Conservation (phyloP, 2,797 vertebrate genomes). For the Pitangus sulphuratus region DNA sequence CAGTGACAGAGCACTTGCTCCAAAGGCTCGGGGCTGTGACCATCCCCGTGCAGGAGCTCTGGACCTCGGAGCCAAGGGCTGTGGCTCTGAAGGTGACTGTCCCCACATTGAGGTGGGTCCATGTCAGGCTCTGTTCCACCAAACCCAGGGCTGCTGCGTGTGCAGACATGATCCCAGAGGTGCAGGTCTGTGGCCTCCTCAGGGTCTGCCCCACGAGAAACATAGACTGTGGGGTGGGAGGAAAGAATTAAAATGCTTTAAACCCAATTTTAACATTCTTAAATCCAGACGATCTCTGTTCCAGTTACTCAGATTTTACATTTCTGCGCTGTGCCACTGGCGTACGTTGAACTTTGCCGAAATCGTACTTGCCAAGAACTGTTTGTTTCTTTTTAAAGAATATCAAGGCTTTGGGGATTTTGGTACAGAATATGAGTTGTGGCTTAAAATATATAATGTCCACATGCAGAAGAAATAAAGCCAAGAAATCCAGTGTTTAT, state of each 20-base stretch:
- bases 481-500: neutral
- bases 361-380: neutral
- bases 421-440: neutral
- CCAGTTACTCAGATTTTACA: neutral
- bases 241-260: neutral
- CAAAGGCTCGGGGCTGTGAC: neutral
- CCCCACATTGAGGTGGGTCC: rapidly evolving
- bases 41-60: rapidly evolving
- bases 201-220: rapidly evolving
- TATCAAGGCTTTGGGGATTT: neutral
- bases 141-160: rapidly evolving
- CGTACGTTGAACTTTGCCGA: neutral
- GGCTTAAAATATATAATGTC: neutral
- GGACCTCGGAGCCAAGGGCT: rapidly evolving
- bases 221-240: neutral
- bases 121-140: rapidly evolving
- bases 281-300: neutral
- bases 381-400: neutral
- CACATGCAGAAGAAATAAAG: neutral
- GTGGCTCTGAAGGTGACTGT: neutral
- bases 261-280: neutral
- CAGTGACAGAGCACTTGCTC: neutral
- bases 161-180: neutral
- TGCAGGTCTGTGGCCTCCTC: rapidly evolving
- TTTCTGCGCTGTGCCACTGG: neutral